Evolutionary conservation across 2,888 invertebrate genomes (phyloP).

Genomic region (Meloe dianella): DNA sequence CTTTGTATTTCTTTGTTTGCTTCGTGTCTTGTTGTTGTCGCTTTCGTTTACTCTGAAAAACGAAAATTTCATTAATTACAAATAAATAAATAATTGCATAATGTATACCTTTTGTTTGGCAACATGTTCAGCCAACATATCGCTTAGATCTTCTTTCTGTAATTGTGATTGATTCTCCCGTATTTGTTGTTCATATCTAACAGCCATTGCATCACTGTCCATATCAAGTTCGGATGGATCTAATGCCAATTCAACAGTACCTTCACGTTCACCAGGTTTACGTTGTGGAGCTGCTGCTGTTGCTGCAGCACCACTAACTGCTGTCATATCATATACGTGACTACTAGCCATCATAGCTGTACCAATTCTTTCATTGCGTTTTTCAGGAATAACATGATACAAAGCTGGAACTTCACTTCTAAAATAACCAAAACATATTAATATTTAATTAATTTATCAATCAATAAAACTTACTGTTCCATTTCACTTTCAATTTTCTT

Average conservation of each 20-base stretch:
- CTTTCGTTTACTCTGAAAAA: conserved; percentile 94
- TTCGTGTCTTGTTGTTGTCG: conserved; percentile 90
- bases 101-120: conserved; percentile 96
- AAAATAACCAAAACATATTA: conserved; percentile 39
- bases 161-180: conserved; percentile 88
- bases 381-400: conserved; percentile 95
- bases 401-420: conserved; percentile 92
- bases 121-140: conserved; percentile 98
- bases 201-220: conserved; percentile 95
- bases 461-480: conserved; percentile 73
- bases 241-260: conserved; percentile 90
- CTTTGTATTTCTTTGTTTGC: conserved; percentile 95
- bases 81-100: too few relatives aligned
- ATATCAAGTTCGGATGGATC: conserved; percentile 97
- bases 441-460: conserved; percentile 11
- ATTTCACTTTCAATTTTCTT: conserved; percentile 94
- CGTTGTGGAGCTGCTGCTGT: conserved; percentile 45
- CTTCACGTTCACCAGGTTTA: conserved; percentile 52
- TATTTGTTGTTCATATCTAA: conserved; percentile 94
- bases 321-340: conserved; percentile 94
- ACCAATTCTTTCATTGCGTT: conserved; percentile 86
- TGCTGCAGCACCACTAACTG: conserved; percentile 59
- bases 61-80: too few relatives aligned
- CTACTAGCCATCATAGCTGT: conserved; percentile 98
- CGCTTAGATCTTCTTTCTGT: conserved; percentile 93